Evolutionary conservation across 2,888 invertebrate genomes (phyloP).

Genomic region (Ganaspis brasiliensis): DNA sequence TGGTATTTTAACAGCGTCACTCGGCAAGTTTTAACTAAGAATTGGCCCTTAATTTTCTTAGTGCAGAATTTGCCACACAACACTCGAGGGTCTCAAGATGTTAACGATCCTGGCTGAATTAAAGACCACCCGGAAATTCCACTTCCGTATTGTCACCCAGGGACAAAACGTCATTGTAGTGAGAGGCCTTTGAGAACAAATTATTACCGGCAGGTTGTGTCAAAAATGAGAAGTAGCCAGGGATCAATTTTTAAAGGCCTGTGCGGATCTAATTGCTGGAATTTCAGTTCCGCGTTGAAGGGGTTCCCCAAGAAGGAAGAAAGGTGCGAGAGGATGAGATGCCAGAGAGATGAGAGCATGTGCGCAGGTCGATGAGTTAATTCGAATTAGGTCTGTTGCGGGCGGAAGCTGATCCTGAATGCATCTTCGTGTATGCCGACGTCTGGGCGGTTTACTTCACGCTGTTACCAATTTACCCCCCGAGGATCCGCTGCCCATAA

Average conservation of each 20-base stretch:
- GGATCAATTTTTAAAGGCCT: neutral
- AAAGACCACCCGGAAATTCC: conserved; percentile 2
- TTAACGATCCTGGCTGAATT: too few species aligned
- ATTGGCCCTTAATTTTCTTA: too few species aligned
- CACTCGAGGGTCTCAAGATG: too few species aligned
- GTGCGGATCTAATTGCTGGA: conserved; percentile 5
- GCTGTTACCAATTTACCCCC: conserved; percentile 59
- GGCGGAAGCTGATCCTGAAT: conserved; percentile 32
- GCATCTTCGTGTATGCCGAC: neutral
- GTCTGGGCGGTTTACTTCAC: conserved; percentile 50
- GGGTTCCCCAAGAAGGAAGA: neutral
- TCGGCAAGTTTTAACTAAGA: too few species aligned
- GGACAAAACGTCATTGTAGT: neutral
- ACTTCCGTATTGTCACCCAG: conserved; percentile 4
- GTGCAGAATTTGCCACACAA: too few species aligned
- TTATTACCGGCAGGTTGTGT: neutral
- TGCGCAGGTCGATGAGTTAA: conserved; percentile 39
- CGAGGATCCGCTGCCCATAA: conserved; percentile 50
- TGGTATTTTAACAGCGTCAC: too few species aligned
- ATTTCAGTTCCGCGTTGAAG: conserved; percentile 6
- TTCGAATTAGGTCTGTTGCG: conserved; percentile 28
- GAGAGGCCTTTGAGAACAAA: neutral
- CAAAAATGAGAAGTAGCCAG: neutral
- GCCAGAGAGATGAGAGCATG: neutral
- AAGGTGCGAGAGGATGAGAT: neutral